These are phyloP conservation scores for Drosophila elegans DNA, from an alignment of 1,140 invertebrate species.

Conservation along the genomic window DNA sequence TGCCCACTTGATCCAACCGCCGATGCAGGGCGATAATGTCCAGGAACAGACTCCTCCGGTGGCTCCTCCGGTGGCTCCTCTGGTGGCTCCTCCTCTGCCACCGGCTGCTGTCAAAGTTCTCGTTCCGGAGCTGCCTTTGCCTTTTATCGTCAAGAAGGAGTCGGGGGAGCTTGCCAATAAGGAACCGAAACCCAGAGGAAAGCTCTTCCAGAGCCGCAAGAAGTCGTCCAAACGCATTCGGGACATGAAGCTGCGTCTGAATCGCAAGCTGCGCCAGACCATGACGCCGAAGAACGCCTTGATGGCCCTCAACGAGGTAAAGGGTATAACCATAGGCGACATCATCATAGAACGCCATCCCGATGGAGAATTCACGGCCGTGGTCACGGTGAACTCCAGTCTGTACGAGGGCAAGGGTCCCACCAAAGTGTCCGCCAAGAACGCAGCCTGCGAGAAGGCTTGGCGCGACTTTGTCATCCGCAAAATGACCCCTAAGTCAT, in stretches of 20 bases:
- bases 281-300: constrained; percentile 93
- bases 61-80: background rate
- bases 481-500: constrained; percentile 86
- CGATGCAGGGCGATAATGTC: background rate
- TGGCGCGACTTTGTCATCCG: constrained; percentile 89
- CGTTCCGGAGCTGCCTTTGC: constrained; percentile 6
- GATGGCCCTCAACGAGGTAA: constrained; percentile 94
- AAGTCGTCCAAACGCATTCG: constrained; percentile 83
- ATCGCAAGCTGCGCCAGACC: constrained; percentile 88
- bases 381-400: constrained; percentile 74
- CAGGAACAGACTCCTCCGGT: too few relatives aligned
- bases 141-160: constrained; percentile 50
- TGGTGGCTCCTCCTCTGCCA: too few relatives aligned
- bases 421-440: constrained; percentile 86
- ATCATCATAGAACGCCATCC: constrained; percentile 72
- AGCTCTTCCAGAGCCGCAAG: constrained; percentile 74
- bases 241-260: constrained; percentile 88
- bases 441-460: constrained; percentile 91
- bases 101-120: background rate
- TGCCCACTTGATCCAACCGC: constrained; percentile 39
- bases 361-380: constrained; percentile 76
- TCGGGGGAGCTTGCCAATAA: background rate
- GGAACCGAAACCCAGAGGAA: background rate
- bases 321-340: constrained; percentile 85
- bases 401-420: constrained; percentile 84